Evolutionary conservation across 1,140 invertebrate genomes (phyloP).

Genomic region (Danaus melanippus): DNA sequence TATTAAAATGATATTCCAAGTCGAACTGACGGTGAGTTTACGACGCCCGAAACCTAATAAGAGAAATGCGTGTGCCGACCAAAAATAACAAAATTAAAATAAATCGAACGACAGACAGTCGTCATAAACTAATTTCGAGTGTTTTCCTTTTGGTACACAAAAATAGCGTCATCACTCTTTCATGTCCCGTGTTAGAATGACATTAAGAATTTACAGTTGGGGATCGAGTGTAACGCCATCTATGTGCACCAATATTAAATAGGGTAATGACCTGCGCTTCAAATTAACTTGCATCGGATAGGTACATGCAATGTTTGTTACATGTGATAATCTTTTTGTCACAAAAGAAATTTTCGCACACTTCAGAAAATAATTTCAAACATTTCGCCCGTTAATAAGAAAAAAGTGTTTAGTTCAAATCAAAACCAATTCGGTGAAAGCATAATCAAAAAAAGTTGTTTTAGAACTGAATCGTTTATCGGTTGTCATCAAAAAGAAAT

Average conservation of each 20-base stretch:
- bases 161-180: conserved; percentile 69
- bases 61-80: conserved; percentile 45
- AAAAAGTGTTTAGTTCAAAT: conserved; percentile 24
- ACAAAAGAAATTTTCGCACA: no score
- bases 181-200: conserved; percentile 58
- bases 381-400: no score
- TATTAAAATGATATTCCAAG: conserved; percentile 12
- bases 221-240: conserved; percentile 50
- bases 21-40: conserved; percentile 43
- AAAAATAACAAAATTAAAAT: conserved; percentile 71
- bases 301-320: not conserved
- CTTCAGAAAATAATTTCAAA: no score
- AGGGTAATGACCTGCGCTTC: conserved; percentile 27
- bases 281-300: not conserved
- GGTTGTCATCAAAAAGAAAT: conserved; percentile 62
- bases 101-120: conserved; percentile 70
- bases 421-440: conserved; percentile 39
- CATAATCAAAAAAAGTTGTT: conserved; percentile 51
- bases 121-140: conserved; percentile 71
- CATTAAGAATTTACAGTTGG: conserved; percentile 62
- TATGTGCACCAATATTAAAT: conserved; percentile 43
- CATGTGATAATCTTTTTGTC: no score
- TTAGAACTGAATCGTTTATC: conserved; percentile 51
- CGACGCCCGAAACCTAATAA: conserved; percentile 52
- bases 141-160: conserved; percentile 67